Conservation (phyloP, 2,113 vertebrate species). For the Brevimyrus niger region DNA sequence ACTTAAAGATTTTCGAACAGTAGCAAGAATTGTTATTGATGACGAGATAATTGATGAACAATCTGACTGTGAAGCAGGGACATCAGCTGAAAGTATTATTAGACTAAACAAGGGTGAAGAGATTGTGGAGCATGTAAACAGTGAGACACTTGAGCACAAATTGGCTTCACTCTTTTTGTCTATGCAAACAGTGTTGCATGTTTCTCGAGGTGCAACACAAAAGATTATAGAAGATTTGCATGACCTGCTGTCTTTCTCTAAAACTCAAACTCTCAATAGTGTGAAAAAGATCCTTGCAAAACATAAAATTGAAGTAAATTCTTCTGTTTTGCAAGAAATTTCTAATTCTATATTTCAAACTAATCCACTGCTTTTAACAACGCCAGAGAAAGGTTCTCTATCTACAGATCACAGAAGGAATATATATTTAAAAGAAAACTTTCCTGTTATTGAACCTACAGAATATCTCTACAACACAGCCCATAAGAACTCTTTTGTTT, state of each 20-base stretch:
- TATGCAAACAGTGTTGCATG: conserved; percentile 29
- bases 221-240: background rate
- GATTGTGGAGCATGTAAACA: background rate
- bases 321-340: conserved; percentile 23
- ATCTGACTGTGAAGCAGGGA: background rate
- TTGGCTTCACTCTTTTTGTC: conserved; percentile 25
- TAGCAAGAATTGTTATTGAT: background rate
- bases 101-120: background rate
- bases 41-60: background rate
- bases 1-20: conserved; percentile 12
- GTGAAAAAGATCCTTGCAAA: background rate
- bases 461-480: background rate
- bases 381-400: conserved; percentile 2
- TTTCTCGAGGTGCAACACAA: conserved; percentile 23
- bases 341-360: conserved; percentile 12
- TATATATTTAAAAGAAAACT: conserved; percentile 23
- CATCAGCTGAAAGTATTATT: background rate
- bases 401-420: conserved; percentile 28
- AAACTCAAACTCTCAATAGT: background rate
- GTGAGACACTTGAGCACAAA: conserved; percentile 24
- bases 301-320: conserved; percentile 5
- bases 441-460: conserved; percentile 17
- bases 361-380: conserved; percentile 18
- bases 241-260: background rate
- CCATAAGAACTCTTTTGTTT: background rate